Evolutionary conservation across 1,140 invertebrate species (phyloP).

Genomic region (Spodoptera litura): DNA sequence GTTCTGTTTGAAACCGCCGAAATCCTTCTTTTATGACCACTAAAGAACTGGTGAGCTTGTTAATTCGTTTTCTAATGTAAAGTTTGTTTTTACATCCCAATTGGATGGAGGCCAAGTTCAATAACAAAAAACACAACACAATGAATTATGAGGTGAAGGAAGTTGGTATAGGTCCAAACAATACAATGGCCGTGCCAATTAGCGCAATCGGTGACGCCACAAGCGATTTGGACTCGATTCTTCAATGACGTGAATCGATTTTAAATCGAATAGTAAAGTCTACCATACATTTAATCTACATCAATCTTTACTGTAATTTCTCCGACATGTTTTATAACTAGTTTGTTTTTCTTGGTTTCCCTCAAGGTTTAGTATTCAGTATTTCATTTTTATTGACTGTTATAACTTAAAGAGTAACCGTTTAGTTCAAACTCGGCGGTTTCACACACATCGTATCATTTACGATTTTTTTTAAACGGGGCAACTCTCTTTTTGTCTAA

Average conservation of each 20-base stretch:
- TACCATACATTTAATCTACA: slow-evolving; percentile 16
- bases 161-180: slow-evolving; percentile 43
- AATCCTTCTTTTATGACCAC: not conserved
- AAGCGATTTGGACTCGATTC: slow-evolving; percentile 1
- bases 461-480: not conserved
- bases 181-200: slow-evolving; percentile 31
- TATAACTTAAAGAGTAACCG: not conserved
- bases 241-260: slow-evolving; percentile 14
- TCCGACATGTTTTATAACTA: not conserved
- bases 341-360: slow-evolving; percentile 23
- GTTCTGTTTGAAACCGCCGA: not conserved
- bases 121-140: slow-evolving; percentile 31
- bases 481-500: not conserved
- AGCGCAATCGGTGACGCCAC: slow-evolving; percentile 11
- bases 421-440: not conserved
- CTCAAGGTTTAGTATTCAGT: not conserved
- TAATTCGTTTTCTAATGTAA: slow-evolving; percentile 22
- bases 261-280: slow-evolving; percentile 22
- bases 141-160: slow-evolving; percentile 41
- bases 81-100: slow-evolving; percentile 5
- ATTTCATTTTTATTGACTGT: slow-evolving; percentile 20
- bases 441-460: no score
- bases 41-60: not conserved
- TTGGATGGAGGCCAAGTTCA: slow-evolving; percentile 33
- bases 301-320: slow-evolving; percentile 1